Evolutionary conservation across 2,888 invertebrate species (phyloP).

Genomic region (Mythimna ferrago): DNA sequence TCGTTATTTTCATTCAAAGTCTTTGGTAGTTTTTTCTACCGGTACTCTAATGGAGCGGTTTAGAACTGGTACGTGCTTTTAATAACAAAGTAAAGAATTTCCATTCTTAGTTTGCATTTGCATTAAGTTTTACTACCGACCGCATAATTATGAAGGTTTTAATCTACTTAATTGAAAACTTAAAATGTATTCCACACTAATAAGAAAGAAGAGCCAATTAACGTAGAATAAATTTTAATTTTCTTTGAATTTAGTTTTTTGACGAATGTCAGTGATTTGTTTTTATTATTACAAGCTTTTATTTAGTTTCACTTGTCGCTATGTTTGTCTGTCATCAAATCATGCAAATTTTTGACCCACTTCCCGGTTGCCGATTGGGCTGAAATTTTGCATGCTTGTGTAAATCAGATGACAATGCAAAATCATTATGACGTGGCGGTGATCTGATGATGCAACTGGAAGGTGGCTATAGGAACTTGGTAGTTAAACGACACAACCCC

Average conservation of each 20-base stretch:
- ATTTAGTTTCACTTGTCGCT: too few species aligned
- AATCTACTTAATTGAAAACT: slow-evolving; percentile 1
- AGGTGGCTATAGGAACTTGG: too few species aligned
- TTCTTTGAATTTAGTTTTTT: not conserved
- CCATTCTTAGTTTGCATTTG: slow-evolving; percentile 35
- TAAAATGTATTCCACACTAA: not conserved
- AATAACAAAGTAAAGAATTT: slow-evolving; percentile 39
- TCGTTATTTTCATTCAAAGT: slow-evolving; percentile 11
- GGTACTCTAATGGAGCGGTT: slow-evolving; percentile 50
- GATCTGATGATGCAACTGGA: too few species aligned
- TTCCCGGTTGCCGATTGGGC: too few species aligned
- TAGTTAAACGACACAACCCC: too few species aligned
- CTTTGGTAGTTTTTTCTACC: slow-evolving; percentile 17
- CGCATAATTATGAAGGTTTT: slow-evolving; percentile 19
- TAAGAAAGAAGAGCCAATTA: not conserved
- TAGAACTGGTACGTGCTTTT: slow-evolving; percentile 49
- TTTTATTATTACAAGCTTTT: too few species aligned
- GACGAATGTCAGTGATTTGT: too few species aligned
- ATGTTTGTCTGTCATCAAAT: too few species aligned
- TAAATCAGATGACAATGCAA: too few species aligned
- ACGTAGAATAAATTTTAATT: not conserved
- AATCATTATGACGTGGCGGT: too few species aligned
- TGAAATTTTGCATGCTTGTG: too few species aligned
- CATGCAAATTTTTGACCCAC: too few species aligned
- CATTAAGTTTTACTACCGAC: slow-evolving; percentile 9